Evolutionary conservation across 2,888 invertebrate genomes (phyloP).

Genomic region (Polyommatus icarus): DNA sequence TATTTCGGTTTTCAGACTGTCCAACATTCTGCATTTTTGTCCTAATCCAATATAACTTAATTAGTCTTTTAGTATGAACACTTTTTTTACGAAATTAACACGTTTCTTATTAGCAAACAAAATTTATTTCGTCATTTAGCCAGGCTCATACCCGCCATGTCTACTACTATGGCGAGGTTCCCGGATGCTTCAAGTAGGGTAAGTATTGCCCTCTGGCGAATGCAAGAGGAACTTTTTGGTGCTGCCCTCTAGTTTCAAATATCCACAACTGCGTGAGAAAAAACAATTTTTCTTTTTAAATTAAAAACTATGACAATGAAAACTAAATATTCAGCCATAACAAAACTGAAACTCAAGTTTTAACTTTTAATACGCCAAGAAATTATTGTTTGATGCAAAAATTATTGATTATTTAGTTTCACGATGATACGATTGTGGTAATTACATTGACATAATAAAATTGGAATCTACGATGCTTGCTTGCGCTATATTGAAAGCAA

Average conservation of each 20-base stretch:
- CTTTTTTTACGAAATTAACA: slow-evolving; percentile 78
- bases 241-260: slow-evolving; percentile 66
- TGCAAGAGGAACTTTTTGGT: slow-evolving; percentile 59
- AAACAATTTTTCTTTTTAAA: slow-evolving; percentile 38
- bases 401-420: not conserved
- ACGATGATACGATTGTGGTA: too few species aligned
- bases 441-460: too few species aligned
- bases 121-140: slow-evolving; percentile 83
- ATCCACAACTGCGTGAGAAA: slow-evolving; percentile 46
- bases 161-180: slow-evolving; percentile 87
- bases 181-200: slow-evolving; percentile 83
- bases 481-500: too few species aligned
- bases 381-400: not conserved
- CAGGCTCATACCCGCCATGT: slow-evolving; percentile 89
- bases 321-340: not conserved
- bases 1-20: slow-evolving; percentile 91
- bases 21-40: slow-evolving; percentile 96
- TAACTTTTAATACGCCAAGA: not conserved
- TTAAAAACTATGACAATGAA: slow-evolving; percentile 12
- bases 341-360: not conserved
- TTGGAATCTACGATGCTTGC: too few species aligned
- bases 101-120: slow-evolving; percentile 80
- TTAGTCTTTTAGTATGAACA: slow-evolving; percentile 79
- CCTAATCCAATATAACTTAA: slow-evolving; percentile 82
- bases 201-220: slow-evolving; percentile 75